These are phyloP conservation scores for Bombus terrestris DNA, from an alignment of 1,140 invertebrate genomes.

Conservation along the genomic window DNA sequence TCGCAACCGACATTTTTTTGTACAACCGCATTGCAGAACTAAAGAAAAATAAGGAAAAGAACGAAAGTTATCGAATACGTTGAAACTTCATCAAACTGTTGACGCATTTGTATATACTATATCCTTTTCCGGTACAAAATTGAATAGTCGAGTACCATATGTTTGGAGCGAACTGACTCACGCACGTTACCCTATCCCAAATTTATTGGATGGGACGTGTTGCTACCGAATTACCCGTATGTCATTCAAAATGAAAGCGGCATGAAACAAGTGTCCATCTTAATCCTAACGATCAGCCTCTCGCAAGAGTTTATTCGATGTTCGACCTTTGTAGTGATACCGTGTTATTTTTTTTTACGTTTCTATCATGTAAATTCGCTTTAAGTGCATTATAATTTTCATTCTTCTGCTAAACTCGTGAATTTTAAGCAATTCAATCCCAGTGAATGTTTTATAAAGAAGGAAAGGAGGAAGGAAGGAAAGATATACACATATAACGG, in stretches of 20 bases:
- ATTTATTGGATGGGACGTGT: constrained; percentile 10
- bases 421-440: too few species aligned
- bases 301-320: background rate
- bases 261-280: constrained; percentile 73
- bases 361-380: background rate
- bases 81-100: background rate
- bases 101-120: background rate
- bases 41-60: background rate
- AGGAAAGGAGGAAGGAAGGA: background rate
- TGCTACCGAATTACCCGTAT: background rate
- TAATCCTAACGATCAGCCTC: constrained; percentile 53
- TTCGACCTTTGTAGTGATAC: background rate
- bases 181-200: constrained; percentile 6
- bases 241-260: constrained; percentile 75
- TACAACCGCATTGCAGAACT: too few species aligned
- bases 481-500: background rate
- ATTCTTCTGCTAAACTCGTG: background rate
- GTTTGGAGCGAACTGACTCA: background rate
- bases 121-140: constrained; percentile 11
- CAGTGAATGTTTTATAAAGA: background rate
- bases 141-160: background rate
- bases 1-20: too few species aligned
- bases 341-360: background rate
- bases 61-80: background rate
- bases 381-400: background rate